These are phyloP conservation scores for Drosophila paracracens DNA, from an alignment of 2,888 invertebrate species.

Conservation along the genomic window DNA sequence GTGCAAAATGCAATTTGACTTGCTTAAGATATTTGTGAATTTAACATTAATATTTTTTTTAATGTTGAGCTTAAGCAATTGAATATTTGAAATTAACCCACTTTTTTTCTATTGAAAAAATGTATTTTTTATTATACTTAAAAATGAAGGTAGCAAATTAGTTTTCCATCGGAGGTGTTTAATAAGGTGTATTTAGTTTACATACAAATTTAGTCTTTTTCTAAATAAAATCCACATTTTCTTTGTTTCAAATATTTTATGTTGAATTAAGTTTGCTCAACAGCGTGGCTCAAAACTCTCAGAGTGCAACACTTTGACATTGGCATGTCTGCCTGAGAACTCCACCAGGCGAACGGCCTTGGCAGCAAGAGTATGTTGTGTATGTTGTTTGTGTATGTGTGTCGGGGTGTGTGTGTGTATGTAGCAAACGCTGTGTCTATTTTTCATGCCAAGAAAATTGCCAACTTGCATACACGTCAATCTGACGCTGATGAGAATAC, in stretches of 20 bases:
- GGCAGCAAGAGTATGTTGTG: conserved; percentile 41
- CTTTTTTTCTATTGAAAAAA: neutral
- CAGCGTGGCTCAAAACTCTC: conserved; percentile 35
- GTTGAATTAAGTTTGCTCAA: conserved; percentile 5
- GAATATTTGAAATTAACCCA: neutral
- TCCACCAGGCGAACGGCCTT: conserved; percentile 60
- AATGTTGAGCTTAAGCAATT: neutral
- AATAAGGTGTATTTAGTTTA: neutral
- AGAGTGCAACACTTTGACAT: conserved; percentile 65
- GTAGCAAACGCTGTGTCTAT: conserved; percentile 18
- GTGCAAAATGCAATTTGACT: neutral
- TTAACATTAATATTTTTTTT: neutral
- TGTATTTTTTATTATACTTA: neutral
- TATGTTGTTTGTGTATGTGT: conserved; percentile 7
- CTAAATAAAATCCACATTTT: neutral
- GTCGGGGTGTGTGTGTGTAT: conserved; percentile 21
- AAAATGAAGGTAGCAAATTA: neutral
- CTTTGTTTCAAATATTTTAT: neutral
- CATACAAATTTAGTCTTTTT: neutral
- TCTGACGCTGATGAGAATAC: conserved; percentile 46
- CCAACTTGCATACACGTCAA: conserved; percentile 27
- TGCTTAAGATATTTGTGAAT: neutral
- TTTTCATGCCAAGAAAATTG: conserved; percentile 41
- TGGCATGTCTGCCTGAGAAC: conserved; percentile 76
- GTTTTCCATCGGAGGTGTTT: neutral